Percentiles rank a stretch among this genome's conserved stretches.
These are phyloP conservation scores for Xanthostigma xanthostigma DNA, from an alignment of 2,888 invertebrate species.

Conservation along the genomic window DNA sequence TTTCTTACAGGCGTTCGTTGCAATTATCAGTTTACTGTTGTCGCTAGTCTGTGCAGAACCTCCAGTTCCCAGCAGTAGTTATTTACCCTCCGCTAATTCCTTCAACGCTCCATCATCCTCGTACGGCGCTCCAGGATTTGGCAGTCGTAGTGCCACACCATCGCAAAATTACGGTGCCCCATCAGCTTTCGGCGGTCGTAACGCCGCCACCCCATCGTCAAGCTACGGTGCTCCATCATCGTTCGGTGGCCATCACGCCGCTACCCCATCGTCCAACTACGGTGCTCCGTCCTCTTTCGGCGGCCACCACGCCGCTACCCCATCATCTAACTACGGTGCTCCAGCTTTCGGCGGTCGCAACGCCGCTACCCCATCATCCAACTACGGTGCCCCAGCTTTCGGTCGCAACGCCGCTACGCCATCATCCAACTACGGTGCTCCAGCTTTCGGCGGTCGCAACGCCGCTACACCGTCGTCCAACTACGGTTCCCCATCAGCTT, in stretches of 20 bases:
- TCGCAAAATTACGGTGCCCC: constrained; percentile 1
- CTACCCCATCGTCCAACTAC: not conserved
- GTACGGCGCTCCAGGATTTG: not conserved
- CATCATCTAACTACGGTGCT: not conserved
- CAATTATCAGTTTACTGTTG: too few relatives aligned
- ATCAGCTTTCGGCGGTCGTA: not conserved
- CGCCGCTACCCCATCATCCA: constrained; percentile 26
- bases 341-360: constrained; percentile 7
- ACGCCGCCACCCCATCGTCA: not conserved
- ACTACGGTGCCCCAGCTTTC: constrained; percentile 33
- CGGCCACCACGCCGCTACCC: not conserved
- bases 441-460: constrained; percentile 23
- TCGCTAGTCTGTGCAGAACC: not conserved
- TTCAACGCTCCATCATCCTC: not conserved
- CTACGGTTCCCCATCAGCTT: constrained; percentile 34
- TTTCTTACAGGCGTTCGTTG: too few relatives aligned
- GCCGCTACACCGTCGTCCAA: constrained; percentile 13
- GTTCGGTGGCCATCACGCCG: not conserved
- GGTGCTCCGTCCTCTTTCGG: not conserved
- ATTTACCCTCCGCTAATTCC: not conserved
- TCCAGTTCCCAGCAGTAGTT: not conserved
- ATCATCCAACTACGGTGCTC: constrained; percentile 27
- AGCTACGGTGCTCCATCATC: not conserved
- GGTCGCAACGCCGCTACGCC: constrained; percentile 13
- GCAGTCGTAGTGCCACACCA: not conserved